Percentiles rank a stretch among this genome's conserved stretches.
Conservation (phyloP, 2,797 vertebrate species). For the Enteromius viviparus region DNA sequence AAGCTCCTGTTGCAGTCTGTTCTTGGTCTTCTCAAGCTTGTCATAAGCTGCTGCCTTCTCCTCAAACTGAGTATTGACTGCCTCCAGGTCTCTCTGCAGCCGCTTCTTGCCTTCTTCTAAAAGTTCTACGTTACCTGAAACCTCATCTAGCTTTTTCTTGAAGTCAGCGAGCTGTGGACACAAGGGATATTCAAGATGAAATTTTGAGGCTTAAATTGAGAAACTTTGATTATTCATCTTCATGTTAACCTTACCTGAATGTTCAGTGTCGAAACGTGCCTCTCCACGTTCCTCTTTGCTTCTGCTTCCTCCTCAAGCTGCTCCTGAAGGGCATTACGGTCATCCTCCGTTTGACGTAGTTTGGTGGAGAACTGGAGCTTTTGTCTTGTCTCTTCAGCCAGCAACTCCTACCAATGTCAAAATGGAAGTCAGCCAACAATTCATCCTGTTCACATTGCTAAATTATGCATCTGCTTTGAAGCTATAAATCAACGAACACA, state of each 20-base stretch:
- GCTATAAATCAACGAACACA: not conserved
- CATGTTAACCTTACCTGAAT: slow-evolving; percentile 80
- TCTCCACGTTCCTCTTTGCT: slow-evolving; percentile 87
- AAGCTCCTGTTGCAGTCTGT: slow-evolving; percentile 92
- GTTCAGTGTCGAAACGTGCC: slow-evolving; percentile 88
- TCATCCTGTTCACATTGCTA: not conserved
- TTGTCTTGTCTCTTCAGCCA: slow-evolving; percentile 94
- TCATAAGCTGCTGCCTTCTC: slow-evolving; percentile 92
- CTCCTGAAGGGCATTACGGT: slow-evolving; percentile 86
- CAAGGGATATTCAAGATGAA: slow-evolving; percentile 2
- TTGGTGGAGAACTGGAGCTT: slow-evolving; percentile 91
- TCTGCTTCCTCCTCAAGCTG: slow-evolving; percentile 94
- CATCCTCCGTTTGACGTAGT: slow-evolving; percentile 92
- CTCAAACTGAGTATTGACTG: slow-evolving; percentile 85
- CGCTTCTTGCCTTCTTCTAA: slow-evolving; percentile 94
- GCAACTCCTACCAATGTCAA: slow-evolving; percentile 81
- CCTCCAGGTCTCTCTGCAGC: slow-evolving; percentile 90
- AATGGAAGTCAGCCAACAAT: not conserved
- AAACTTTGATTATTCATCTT: not conserved
- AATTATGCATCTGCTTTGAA: not conserved
- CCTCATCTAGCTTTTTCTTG: slow-evolving; percentile 93
- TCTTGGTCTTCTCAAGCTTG: slow-evolving; percentile 96
- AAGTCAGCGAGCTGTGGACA: slow-evolving; percentile 85
- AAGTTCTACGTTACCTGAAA: slow-evolving; percentile 78
- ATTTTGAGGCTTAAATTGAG: not conserved